Evolutionary conservation across 2,888 invertebrate genomes (phyloP).

Genomic region (Lordiphosa andalusiaca): DNA sequence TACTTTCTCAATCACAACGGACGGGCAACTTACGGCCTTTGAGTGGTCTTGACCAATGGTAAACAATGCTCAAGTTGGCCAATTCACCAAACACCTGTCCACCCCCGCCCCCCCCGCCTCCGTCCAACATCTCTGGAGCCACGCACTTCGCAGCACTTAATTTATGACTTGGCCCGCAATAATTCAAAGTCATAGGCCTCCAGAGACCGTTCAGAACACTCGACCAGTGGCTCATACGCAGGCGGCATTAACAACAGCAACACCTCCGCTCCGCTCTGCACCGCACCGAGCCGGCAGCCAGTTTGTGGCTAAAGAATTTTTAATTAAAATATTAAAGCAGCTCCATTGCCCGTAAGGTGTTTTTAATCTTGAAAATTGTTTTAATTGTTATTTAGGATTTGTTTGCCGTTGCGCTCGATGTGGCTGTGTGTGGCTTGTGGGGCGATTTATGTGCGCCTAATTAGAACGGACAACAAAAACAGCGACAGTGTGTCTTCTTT

Average conservation of each 20-base stretch:
- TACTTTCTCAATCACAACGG: no score
- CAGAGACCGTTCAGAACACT: constrained; percentile 63
- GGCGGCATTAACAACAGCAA: constrained; percentile 9
- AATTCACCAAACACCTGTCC: not conserved
- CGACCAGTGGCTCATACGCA: constrained; percentile 37
- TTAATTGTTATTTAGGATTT: constrained; percentile 75
- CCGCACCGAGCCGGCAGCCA: constrained; percentile 20
- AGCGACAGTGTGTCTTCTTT: constrained; percentile 33
- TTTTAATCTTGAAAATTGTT: constrained; percentile 76
- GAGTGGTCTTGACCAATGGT: constrained; percentile 8
- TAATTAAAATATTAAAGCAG: constrained; percentile 75
- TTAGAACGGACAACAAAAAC: constrained; percentile 63
- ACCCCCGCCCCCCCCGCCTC: no score
- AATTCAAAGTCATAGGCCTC: constrained; percentile 77
- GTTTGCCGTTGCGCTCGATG: constrained; percentile 23
- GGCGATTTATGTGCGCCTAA: constrained; percentile 67
- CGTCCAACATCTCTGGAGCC: not conserved
- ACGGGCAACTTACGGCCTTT: constrained; percentile 6
- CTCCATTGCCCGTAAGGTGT: constrained; percentile 58
- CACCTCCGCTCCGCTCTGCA: constrained; percentile 17
- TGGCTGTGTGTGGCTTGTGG: constrained; percentile 31
- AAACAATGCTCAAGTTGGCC: constrained; percentile 6
- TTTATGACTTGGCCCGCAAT: constrained; percentile 70
- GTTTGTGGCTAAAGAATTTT: constrained; percentile 64
- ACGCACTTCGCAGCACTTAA: constrained; percentile 58